Conservation (phyloP, 53 echinoderm and acorn worm species). For the Glandiceps talaboti region DNA sequence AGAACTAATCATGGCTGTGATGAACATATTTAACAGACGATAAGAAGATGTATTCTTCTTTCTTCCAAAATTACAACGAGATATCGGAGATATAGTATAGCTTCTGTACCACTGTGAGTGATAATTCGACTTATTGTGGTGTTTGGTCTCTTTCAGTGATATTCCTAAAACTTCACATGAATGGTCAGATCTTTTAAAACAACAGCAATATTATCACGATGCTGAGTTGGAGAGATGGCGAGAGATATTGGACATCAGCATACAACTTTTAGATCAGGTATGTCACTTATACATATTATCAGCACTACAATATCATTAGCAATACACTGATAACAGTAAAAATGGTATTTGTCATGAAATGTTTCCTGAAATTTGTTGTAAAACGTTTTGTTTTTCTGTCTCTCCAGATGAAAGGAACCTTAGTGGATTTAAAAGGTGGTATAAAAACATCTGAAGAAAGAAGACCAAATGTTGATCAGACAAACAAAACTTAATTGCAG, state of each 20-base stretch:
- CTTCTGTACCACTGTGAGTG: no score
- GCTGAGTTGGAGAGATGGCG: conserved; percentile 86
- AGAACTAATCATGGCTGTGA: no score
- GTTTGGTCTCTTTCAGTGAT: conserved; percentile 28
- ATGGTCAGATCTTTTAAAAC: conserved; percentile 67
- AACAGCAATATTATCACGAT: conserved; percentile 82
- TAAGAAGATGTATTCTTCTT: no score
- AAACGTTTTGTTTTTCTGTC: conserved; percentile 1
- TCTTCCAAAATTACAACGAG: no score
- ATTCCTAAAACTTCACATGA: conserved; percentile 61
- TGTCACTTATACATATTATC: background rate
- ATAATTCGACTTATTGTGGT: no score
- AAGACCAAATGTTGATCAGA: no score
- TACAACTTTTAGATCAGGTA: conserved; percentile 92
- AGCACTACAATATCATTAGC: background rate
- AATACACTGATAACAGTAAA: background rate
- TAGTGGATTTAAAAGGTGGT: conserved; percentile 62
- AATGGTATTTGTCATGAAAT: background rate
- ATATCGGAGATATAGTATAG: no score
- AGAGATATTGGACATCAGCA: conserved; percentile 71
- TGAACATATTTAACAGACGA: no score
- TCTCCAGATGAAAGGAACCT: conserved; percentile 65
- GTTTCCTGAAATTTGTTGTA: background rate
- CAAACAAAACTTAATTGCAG: no score
- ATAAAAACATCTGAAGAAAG: conserved; percentile 21